Base-by-base conservation (phyloP, 2,888 invertebrate genomes). In the Cephus pygmeus region DNA sequence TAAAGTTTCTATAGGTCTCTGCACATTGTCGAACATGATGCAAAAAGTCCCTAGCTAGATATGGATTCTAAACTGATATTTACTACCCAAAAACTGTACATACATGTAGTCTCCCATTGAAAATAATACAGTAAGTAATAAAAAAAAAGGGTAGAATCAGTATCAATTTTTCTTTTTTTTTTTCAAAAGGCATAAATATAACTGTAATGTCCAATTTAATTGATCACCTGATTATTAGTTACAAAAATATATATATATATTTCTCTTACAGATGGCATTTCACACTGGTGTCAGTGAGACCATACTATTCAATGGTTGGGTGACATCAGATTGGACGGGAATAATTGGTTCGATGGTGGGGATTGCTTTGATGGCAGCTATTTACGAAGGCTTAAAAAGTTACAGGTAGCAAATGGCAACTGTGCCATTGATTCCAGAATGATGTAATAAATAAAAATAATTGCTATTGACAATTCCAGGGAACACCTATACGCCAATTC, bases 321-420 rank as follows among this genome's bases (percentile, higher is more conserved):
- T 88, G 77, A 91, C 92, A 11, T 85, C 88, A 6, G 89, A 92
- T 69, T 86, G 89, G 80, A 89, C 91, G 74, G 93, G 93, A 31
- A 91, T 95, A 86, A 87, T 94, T 0, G 93, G 93, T 15, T 95
- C 95, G 0, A 94, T 94, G 90, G 83, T 95, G 36, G 93, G 93
- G 2, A 93, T 95, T 71, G 93, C 95, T 87, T 88, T 94, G 3
- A 88, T 95, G 87, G 94, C 94, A 1, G 92, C 94, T 31, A 88
- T 94, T 12, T 95, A 95, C 84, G 95, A 96, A 90, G 95, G 94
- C 9, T 88, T 96, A 9, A 95, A 95, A 88, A 94, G 93, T 88
- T 93, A 93, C 83, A 92, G 94, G 93, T 92, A 56, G 9, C 56
- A 56, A 23, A 56, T 23, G 1, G 56, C 23, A 31, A 76, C 15